Evolutionary conservation across 2,113 vertebrate species (phyloP).

Genomic region (Podarcis muralis): DNA sequence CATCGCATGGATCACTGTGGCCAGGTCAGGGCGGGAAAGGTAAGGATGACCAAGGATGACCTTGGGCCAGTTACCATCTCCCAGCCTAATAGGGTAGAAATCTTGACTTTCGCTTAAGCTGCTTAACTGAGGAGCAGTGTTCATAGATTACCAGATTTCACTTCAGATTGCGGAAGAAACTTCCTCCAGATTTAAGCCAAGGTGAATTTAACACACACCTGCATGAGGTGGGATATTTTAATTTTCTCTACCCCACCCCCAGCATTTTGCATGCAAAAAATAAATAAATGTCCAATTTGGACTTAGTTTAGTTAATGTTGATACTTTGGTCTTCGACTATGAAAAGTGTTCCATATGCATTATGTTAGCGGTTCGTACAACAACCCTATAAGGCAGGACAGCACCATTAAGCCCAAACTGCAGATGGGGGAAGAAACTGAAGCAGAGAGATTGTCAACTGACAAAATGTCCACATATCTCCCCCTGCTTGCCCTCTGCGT

Average conservation of each 20-base stretch:
- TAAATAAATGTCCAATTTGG: background rate
- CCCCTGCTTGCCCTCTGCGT: conserved; percentile 3
- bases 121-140: background rate
- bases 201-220: no score
- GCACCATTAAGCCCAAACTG: background rate
- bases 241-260: background rate
- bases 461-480: background rate
- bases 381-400: background rate
- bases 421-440: no score
- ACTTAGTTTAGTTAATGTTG: background rate
- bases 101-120: background rate
- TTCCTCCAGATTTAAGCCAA: background rate
- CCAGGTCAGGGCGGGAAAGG: no score
- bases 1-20: no score
- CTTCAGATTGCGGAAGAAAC: background rate
- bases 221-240: background rate
- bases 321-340: background rate
- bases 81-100: no score
- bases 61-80: no score
- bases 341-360: background rate
- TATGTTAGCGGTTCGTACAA: background rate
- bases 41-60: no score
- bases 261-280: background rate
- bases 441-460: background rate
- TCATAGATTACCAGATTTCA: background rate